These are phyloP conservation scores for Seriola rivoliana DNA, from an alignment of 2,113 vertebrate genomes.

Conservation along the genomic window DNA sequence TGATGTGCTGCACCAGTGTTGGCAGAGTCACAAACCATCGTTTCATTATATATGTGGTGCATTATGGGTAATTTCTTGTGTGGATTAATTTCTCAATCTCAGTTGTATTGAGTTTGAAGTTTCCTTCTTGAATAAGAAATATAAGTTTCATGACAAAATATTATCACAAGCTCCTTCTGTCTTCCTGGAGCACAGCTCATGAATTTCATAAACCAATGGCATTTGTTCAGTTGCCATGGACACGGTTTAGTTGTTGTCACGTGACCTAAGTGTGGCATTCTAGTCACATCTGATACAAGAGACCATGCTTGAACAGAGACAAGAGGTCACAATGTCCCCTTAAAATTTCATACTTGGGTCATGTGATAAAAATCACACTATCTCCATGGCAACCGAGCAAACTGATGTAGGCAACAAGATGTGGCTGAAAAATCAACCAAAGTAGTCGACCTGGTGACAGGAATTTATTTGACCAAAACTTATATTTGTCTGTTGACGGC, in stretches of 20 bases:
- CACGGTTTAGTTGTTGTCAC: not conserved
- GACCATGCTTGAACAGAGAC: not conserved
- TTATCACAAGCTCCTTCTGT: no score
- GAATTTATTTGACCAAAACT: not conserved
- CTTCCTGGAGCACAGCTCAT: no score
- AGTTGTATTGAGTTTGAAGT: not conserved
- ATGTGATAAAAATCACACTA: not conserved
- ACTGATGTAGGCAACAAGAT: no score
- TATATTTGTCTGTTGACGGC: not conserved
- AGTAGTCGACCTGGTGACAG: not conserved
- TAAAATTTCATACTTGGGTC: not conserved
- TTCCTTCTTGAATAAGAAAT: not conserved
- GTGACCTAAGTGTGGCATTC: not conserved
- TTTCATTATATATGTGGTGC: conserved; percentile 14
- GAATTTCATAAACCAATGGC: not conserved
- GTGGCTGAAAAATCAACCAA: not conserved
- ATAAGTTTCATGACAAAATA: no score
- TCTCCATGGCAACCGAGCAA: conserved; percentile 1
- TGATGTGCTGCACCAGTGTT: conserved; percentile 12
- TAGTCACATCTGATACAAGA: not conserved
- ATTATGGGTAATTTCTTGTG: conserved; percentile 6
- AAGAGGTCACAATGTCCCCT: not conserved
- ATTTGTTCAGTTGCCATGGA: not conserved
- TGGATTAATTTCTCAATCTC: no score
- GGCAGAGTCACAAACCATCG: no score